Evolutionary conservation across 2,113 vertebrate genomes (phyloP), one percentile per base, ranked within the genome.

Genomic region (Etheostoma cragini): DNA sequence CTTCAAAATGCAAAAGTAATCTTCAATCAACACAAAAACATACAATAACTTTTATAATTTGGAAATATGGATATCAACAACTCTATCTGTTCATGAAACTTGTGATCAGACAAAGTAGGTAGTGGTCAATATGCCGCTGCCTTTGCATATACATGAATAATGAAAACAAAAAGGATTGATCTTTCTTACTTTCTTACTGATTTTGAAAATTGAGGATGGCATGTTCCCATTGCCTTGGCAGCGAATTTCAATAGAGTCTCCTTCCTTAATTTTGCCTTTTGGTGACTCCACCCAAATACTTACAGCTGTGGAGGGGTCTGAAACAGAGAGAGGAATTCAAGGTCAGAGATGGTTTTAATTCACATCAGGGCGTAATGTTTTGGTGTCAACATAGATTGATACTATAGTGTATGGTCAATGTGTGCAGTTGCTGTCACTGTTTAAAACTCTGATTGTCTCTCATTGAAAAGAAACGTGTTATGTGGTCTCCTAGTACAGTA

Each of bases 221-320:
- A 0, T 6, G 68, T 90, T 88, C 38, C 93, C 93, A 11, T 94
- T 47, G n/a, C 73, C 81, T 0, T 1, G 3, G 33, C 93, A 94
- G 8, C 52, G 86, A 56, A 94, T 26, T 68, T 79, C 66, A 0
- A 94, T 6, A 0, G 69, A 52, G 85, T 94, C 93, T 0, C 90
- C 92, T 64, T 93, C 92, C 22, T 91, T 92, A 67, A 94, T 91
- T 69, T 78, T 52, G 14, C 85, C 88, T 47, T 89, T 85, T 21
- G 93, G 92, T 26, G 93, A 92, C 63, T 92, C 80, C 68, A 94
- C 89, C 91, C 86, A 91, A 67, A 92, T 2, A 2, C 5, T 67
- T 19, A 91, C 52, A 19, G 24, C 5, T 17, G 91, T 92, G 49
- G 83, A 26, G 8, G 83, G 92, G 67, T 92, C 93, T 94, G 76